Conservation (phyloP, 2,113 vertebrate species). For the Pao palembangensis region DNA sequence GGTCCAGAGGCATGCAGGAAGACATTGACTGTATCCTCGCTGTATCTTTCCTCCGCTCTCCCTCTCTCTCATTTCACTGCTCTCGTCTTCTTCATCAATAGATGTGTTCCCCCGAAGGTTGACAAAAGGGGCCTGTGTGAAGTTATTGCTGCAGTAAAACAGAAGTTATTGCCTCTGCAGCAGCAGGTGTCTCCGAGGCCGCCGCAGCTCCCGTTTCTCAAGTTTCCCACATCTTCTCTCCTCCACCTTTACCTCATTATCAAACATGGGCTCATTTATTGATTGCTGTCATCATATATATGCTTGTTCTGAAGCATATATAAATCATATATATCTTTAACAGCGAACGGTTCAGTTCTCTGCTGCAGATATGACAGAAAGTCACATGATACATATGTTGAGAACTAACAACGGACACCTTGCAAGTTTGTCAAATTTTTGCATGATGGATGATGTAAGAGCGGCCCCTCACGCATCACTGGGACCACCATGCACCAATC, state of each 20-base stretch:
- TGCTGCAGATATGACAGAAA: too few species aligned
- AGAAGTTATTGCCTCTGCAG: conserved; percentile 38
- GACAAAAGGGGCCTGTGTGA: conserved; percentile 41
- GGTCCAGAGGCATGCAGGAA: conserved; percentile 13
- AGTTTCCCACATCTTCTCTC: neutral
- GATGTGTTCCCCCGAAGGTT: conserved; percentile 39
- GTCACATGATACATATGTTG: too few species aligned
- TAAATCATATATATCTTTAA: too few species aligned
- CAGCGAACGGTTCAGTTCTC: too few species aligned
- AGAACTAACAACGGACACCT: too few species aligned
- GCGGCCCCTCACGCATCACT: too few species aligned
- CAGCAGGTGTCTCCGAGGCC: conserved; percentile 42
- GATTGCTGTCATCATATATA: too few species aligned
- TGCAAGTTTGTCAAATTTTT: too few species aligned
- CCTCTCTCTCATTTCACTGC: conserved; percentile 4
- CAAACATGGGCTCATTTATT: neutral
- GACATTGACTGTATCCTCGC: conserved; percentile 13
- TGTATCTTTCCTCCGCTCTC: conserved; percentile 23
- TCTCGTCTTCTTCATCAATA: neutral
- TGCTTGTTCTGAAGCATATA: too few species aligned
- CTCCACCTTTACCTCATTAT: neutral
- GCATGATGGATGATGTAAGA: too few species aligned
- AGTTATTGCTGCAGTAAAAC: conserved; percentile 30
- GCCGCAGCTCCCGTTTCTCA: neutral
- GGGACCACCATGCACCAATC: too few species aligned